phyloP scores from a whole-genome alignment of 1,140 invertebrate genomes.

The Heliconius eleuchia region DNA sequence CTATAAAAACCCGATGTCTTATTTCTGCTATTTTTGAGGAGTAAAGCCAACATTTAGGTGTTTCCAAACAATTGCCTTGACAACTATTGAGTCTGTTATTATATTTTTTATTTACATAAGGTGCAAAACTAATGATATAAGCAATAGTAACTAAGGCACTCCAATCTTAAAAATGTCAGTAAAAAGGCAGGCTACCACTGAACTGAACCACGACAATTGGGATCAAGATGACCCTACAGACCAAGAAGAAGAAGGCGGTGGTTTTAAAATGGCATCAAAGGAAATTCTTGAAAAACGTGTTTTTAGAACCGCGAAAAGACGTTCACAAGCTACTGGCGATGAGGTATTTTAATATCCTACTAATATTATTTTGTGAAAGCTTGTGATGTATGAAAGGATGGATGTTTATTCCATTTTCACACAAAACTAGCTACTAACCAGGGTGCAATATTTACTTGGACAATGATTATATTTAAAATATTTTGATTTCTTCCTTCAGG shows the following conservation, averaged over 20 bases:
- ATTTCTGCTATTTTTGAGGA: neutral
- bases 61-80: neutral
- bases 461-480: too few species aligned
- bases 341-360: slow-evolving; percentile 45
- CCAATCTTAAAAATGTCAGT: slow-evolving; percentile 83
- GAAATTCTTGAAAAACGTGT: slow-evolving; percentile 88
- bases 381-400: too few species aligned
- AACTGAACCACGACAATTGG: slow-evolving; percentile 96
- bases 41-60: neutral
- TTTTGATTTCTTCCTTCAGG: too few species aligned
- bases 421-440: too few species aligned
- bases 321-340: slow-evolving; percentile 63
- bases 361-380: too few species aligned
- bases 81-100: neutral
- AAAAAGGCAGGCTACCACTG: slow-evolving; percentile 88
- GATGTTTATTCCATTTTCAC: too few species aligned
- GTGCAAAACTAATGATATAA: neutral
- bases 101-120: neutral
- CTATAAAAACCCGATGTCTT: neutral
- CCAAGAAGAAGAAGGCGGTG: slow-evolving; percentile 90
- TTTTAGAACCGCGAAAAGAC: slow-evolving; percentile 89
- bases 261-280: slow-evolving; percentile 86
- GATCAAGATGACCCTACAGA: slow-evolving; percentile 88
- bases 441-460: too few species aligned
- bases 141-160: slow-evolving; percentile 1